These are phyloP conservation scores for Conomelus anceps DNA, from an alignment of 2,888 invertebrate species.

Conservation along the genomic window DNA sequence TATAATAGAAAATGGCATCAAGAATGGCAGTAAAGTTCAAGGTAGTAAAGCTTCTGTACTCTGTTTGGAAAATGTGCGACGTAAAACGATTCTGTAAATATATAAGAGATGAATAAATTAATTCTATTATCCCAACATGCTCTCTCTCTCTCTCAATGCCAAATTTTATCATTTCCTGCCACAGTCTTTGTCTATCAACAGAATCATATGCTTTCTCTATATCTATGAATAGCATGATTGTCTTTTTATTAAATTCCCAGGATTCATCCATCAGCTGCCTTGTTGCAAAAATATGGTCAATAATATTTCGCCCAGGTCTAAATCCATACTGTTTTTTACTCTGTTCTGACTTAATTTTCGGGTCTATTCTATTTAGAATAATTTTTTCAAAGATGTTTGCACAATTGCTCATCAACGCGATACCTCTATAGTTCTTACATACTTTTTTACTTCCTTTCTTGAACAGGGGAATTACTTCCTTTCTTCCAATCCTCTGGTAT, in stretches of 20 bases:
- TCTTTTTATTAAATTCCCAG: not conserved
- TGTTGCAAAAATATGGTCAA: not conserved
- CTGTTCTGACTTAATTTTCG: not conserved
- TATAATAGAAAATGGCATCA: no score
- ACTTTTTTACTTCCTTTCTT: not conserved
- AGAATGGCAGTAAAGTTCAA: no score
- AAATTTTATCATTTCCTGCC: not conserved
- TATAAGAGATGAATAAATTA: no score
- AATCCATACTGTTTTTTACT: not conserved
- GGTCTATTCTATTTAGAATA: not conserved
- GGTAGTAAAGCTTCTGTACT: no score
- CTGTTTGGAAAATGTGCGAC: no score
- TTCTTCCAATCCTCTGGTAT: no score
- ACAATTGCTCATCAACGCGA: not conserved
- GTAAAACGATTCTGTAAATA: no score
- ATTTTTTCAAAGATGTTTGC: not conserved
- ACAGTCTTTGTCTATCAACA: not conserved
- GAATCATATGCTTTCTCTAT: slow-evolving; percentile 3
- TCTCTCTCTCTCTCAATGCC: not conserved
- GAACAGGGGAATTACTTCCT: not conserved
- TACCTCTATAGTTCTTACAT: not conserved
- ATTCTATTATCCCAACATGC: not conserved
- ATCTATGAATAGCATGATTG: not conserved
- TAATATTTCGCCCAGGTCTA: not conserved
- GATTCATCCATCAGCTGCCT: not conserved